phyloP scores from a whole-genome alignment of 2,113 vertebrate genomes.

The Cyphomyrus discorhynchus region DNA sequence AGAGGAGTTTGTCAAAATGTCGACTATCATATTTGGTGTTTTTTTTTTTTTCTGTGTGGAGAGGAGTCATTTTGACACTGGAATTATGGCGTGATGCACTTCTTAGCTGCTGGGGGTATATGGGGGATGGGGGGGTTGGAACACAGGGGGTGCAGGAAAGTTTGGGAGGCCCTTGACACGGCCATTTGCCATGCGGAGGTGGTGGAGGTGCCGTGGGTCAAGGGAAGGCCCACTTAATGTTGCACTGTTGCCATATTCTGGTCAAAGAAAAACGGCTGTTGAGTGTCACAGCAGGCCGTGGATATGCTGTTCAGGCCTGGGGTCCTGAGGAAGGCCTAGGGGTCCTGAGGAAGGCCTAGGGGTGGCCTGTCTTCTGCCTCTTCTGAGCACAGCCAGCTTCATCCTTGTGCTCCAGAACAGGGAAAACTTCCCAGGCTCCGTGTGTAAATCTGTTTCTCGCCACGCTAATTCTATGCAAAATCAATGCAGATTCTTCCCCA shows the following conservation, averaged over 20 bases:
- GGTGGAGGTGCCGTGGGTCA: neutral
- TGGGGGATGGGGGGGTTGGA: neutral
- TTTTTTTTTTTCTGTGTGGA: neutral
- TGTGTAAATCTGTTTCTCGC: neutral
- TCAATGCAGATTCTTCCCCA: neutral
- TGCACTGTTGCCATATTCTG: neutral
- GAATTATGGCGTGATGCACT: neutral
- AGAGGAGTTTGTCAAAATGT: neutral
- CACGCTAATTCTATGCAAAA: neutral
- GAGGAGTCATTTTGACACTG: constrained; percentile 29
- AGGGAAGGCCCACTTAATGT: neutral
- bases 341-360: neutral
- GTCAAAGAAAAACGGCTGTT: neutral
- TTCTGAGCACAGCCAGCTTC: neutral
- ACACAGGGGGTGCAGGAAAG: neutral
- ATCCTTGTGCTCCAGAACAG: neutral
- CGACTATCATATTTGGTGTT: neutral
- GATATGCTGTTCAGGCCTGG: neutral
- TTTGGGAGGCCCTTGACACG: neutral
- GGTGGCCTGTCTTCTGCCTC: neutral
- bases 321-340: too few relatives aligned
- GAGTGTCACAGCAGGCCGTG: neutral
- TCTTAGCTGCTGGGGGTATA: neutral
- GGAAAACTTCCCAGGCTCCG: neutral
- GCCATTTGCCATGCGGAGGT: neutral